Base-by-base conservation (phyloP, 2,797 vertebrate species). In the Rhinella marina region DNA sequence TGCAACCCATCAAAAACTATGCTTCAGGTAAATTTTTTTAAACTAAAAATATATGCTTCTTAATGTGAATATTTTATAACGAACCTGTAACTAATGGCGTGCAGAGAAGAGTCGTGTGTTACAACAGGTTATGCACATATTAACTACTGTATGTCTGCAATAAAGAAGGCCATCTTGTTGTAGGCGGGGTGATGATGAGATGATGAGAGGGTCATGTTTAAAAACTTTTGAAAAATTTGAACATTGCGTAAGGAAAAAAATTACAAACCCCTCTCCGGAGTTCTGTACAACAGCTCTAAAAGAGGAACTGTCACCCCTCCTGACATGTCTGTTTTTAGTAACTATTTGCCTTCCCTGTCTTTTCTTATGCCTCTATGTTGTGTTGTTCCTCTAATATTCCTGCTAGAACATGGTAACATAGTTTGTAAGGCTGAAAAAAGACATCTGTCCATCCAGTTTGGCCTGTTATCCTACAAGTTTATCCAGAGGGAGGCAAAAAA, bases 111-210 rank as follows among this genome's bases (percentile, higher is more conserved):
- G 2, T 0, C 27, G 0, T 10, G 32, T 41, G 17, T 9, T 41
- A 9, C 12, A 13, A 54, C 75, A 54, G 75, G 54, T 7, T 77
- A 77, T 77, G 75, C 75, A 77, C 75, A 77, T 77, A n/a, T 77
- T 54, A 77, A 77, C 50, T n/a, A 59, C 10, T 11, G 11, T 7
- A 21, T 41, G 70, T 50, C 50, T 50, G 14, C 2, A 7, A 23
- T 75, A 5, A 11, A 75, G 19, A 50, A 23, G 10, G 41, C 6
- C 41, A 5, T 23, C 12, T 16, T 16, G 1, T 52, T 7, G 12
- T 7, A 13, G 23, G 72, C 0, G 12, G 75, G 50, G 6, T 54
- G 9, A 73, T 16, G 27, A 72, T 1, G 14, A 6, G 68, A 14
- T 8, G 17, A 2, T 1, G 2, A 66, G 0, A 0, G 4, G 11